phyloP scores from a whole-genome alignment of 2,113 vertebrate species.

The Copsychus sechellarum region DNA sequence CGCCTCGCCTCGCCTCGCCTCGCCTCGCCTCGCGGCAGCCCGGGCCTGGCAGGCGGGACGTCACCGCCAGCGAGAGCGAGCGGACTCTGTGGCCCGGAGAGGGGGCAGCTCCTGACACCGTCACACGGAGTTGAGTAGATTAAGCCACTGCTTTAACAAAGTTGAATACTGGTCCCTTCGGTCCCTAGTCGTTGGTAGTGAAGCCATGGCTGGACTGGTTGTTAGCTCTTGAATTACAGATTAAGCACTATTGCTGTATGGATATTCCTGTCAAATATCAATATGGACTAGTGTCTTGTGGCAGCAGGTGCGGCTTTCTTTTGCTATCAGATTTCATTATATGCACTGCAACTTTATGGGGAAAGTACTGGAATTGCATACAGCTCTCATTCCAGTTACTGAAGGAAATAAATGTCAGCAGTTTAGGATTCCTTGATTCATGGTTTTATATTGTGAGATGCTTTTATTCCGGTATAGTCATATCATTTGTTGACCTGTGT shows the following conservation, averaged over 20 bases:
- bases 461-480: background rate
- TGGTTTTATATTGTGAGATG: background rate
- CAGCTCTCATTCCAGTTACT: background rate
- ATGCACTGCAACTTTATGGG: background rate
- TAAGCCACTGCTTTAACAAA: fast-evolving
- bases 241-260: background rate
- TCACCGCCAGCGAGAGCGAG: too few relatives aligned
- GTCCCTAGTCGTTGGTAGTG: fast-evolving
- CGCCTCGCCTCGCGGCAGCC: background rate
- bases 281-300: background rate
- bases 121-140: too few relatives aligned
- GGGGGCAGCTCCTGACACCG: background rate
- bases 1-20: background rate
- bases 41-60: fast-evolving
- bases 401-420: background rate
- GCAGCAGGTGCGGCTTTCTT: background rate
- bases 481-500: background rate
- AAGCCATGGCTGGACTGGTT: background rate
- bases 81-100: too few relatives aligned
- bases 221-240: background rate
- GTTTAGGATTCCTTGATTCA: background rate
- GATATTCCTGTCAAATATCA: background rate
- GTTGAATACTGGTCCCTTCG: fast-evolving
- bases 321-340: background rate
- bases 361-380: background rate